Conservation (phyloP, 2,113 vertebrate genomes). For the Pteruthius melanotis region DNA sequence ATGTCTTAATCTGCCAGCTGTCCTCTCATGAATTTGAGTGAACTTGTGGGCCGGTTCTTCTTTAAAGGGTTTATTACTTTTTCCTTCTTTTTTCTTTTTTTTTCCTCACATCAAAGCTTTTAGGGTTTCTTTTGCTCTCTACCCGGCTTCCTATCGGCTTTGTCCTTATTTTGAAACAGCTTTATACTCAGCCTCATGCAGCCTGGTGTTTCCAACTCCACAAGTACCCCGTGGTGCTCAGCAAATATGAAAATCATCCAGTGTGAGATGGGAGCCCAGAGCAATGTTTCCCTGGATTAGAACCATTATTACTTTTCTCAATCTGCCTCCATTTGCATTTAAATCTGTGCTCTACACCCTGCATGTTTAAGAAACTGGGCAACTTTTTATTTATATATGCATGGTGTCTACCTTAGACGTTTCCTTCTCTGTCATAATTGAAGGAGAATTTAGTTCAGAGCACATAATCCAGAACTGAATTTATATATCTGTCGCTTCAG, state of each 20-base stretch:
- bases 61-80: neutral
- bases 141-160: neutral
- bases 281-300: constrained; percentile 25
- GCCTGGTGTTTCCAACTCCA: constrained; percentile 4
- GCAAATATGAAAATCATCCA: constrained; percentile 43
- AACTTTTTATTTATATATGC: neutral
- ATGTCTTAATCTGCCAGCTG: neutral
- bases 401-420: neutral
- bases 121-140: neutral
- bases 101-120: neutral
- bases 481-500: neutral
- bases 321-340: constrained; percentile 38
- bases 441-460: neutral
- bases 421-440: neutral
- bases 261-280: constrained; percentile 27
- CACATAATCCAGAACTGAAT: neutral
- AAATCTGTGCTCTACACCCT: neutral
- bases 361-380: neutral
- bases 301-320: constrained; percentile 26
- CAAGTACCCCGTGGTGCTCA: neutral
- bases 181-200: neutral
- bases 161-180: neutral
- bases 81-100: neutral
- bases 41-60: neutral
- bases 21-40: neutral